Evolutionary conservation across 1,140 invertebrate species (phyloP).

Genomic region (Zaprionus camerounensis): DNA sequence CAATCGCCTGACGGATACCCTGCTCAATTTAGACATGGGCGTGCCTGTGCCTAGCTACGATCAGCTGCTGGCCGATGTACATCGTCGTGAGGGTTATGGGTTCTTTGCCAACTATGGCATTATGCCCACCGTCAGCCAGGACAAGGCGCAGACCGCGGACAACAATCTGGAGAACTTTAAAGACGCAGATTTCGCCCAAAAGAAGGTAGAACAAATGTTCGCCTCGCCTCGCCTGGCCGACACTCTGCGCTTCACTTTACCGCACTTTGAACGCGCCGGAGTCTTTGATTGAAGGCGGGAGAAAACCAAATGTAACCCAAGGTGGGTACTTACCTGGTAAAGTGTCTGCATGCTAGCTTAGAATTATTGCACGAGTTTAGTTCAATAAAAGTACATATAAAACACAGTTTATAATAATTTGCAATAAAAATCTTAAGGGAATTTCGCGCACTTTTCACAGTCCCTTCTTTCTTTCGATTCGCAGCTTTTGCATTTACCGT

Average conservation of each 20-base stretch:
- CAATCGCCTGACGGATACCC: slow-evolving; percentile 61
- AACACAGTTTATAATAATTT: slow-evolving; percentile 9
- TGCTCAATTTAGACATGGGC: slow-evolving; percentile 66
- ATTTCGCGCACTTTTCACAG: slow-evolving; percentile 38
- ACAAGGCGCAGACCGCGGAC: slow-evolving; percentile 66
- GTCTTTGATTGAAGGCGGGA: slow-evolving; percentile 45
- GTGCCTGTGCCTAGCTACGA: slow-evolving; percentile 77
- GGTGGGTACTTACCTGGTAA: slow-evolving; percentile 21
- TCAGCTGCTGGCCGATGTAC: slow-evolving; percentile 73
- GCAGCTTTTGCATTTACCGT: slow-evolving; percentile 32
- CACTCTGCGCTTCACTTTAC: slow-evolving; percentile 67
- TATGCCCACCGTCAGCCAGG: slow-evolving; percentile 69
- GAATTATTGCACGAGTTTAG: slow-evolving; percentile 10
- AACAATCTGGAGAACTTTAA: slow-evolving; percentile 71
- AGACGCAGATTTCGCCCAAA: slow-evolving; percentile 66
- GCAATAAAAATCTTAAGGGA: slow-evolving; percentile 26
- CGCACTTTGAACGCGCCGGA: slow-evolving; percentile 67
- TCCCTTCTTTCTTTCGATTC: slow-evolving; percentile 7
- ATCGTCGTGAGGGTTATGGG: slow-evolving; percentile 71
- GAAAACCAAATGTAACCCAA: not conserved
- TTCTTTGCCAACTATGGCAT: slow-evolving; percentile 77
- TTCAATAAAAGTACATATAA: slow-evolving; percentile 8
- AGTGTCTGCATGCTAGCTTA: slow-evolving; percentile 19
- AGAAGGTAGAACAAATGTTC: slow-evolving; percentile 71
- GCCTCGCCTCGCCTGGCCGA: slow-evolving; percentile 54